These are phyloP conservation scores for Diogma glabrata DNA, from an alignment of 2,888 invertebrate species.

Conservation along the genomic window DNA sequence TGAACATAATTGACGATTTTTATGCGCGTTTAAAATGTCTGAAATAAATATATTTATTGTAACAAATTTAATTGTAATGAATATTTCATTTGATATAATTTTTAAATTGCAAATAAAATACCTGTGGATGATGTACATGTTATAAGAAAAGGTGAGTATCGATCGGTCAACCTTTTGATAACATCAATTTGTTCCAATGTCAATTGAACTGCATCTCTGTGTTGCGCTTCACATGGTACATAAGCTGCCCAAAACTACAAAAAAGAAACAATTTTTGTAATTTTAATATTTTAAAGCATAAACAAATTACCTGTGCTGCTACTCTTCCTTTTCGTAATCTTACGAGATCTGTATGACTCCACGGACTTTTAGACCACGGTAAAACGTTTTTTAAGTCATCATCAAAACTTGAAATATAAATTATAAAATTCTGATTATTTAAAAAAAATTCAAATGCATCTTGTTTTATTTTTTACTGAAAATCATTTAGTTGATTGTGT, in stretches of 20 bases:
- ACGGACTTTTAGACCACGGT: conserved; percentile 60
- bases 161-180: conserved; percentile 53
- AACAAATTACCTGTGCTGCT: conserved; percentile 58
- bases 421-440: not conserved
- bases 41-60: conserved; percentile 18
- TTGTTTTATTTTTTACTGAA: too few relatives aligned
- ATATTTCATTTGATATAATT: not conserved
- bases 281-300: not conserved
- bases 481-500: conserved; percentile 77
- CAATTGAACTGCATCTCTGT: conserved; percentile 56
- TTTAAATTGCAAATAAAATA: conserved; percentile 25
- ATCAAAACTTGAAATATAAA: conserved; percentile 52
- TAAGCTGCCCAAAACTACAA: conserved; percentile 61
- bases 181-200: conserved; percentile 63
- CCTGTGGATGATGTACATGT: conserved; percentile 56
- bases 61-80: not conserved
- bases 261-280: not conserved
- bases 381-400: conserved; percentile 54
- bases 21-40: conserved; percentile 56
- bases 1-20: conserved; percentile 53
- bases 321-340: conserved; percentile 61
- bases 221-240: conserved; percentile 56
- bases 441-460: conserved; percentile 16
- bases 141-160: conserved; percentile 51
- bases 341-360: conserved; percentile 70